phyloP scores from a whole-genome alignment of 2,888 invertebrate species.

The Volucella bombylans region DNA sequence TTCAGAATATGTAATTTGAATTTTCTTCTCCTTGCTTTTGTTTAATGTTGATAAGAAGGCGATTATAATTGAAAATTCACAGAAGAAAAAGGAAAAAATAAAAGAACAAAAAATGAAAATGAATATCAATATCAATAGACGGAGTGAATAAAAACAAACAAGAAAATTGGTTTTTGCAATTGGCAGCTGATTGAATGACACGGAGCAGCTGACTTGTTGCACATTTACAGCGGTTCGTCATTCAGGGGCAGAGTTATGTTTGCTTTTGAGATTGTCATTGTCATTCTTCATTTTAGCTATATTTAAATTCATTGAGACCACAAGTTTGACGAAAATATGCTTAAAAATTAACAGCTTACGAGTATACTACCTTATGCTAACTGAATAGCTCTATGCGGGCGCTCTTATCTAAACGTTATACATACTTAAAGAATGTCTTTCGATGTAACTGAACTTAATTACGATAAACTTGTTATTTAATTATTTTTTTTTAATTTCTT shows the following conservation, averaged over 20 bases:
- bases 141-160: not conserved
- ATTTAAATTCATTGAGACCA: too few species aligned
- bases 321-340: too few species aligned
- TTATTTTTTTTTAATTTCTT: too few species aligned
- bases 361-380: too few species aligned
- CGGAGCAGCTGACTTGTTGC: slow-evolving; percentile 23
- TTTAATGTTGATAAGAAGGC: slow-evolving; percentile 55
- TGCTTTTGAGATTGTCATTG: not conserved
- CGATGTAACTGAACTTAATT: too few species aligned
- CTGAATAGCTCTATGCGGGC: too few species aligned
- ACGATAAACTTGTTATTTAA: too few species aligned
- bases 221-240: slow-evolving; percentile 18
- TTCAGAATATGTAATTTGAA: slow-evolving; percentile 5
- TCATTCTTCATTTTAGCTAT: not conserved
- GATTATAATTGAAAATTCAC: slow-evolving; percentile 42
- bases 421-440: too few species aligned
- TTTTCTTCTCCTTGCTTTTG: not conserved
- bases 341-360: too few species aligned
- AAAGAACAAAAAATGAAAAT: slow-evolving; percentile 46
- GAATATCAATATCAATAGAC: slow-evolving; percentile 35
- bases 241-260: not conserved
- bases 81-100: slow-evolving; percentile 35
- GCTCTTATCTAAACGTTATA: too few species aligned
- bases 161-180: slow-evolving; percentile 19
- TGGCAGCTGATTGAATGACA: slow-evolving; percentile 32